phyloP scores from a whole-genome alignment of 2,113 vertebrate species.

The Corvus cornix region DNA sequence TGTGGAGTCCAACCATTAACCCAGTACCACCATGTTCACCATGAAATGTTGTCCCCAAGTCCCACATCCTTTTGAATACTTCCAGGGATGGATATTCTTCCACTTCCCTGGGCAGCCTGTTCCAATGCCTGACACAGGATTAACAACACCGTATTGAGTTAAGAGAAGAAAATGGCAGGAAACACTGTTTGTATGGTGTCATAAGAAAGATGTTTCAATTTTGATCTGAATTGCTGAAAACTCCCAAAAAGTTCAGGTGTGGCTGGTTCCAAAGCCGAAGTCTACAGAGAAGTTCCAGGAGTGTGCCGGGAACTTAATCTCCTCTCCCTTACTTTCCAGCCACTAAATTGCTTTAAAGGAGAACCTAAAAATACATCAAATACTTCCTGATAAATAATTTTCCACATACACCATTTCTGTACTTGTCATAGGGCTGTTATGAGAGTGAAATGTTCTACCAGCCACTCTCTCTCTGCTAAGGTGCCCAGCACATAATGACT shows the following conservation, averaged over 20 bases:
- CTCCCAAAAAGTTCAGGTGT: background rate
- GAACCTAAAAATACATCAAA: conserved; percentile 31
- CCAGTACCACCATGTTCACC: background rate
- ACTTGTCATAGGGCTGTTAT: background rate
- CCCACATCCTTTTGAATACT: background rate
- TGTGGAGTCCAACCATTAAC: background rate
- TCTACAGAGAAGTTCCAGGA: background rate
- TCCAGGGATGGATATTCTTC: background rate
- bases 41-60: background rate
- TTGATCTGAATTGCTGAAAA: background rate
- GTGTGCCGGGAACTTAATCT: background rate
- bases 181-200: background rate
- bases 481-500: background rate
- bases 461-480: background rate
- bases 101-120: background rate
- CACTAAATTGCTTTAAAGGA: background rate
- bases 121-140: background rate
- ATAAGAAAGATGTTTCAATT: background rate
- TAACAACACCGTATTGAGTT: background rate
- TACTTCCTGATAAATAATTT: conserved; percentile 42
- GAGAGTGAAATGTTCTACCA: background rate
- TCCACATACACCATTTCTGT: background rate
- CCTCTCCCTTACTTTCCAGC: background rate
- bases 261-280: background rate
- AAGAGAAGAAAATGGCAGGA: background rate